Conservation (phyloP, 2,113 vertebrate species). For the Steatornis caripensis region DNA sequence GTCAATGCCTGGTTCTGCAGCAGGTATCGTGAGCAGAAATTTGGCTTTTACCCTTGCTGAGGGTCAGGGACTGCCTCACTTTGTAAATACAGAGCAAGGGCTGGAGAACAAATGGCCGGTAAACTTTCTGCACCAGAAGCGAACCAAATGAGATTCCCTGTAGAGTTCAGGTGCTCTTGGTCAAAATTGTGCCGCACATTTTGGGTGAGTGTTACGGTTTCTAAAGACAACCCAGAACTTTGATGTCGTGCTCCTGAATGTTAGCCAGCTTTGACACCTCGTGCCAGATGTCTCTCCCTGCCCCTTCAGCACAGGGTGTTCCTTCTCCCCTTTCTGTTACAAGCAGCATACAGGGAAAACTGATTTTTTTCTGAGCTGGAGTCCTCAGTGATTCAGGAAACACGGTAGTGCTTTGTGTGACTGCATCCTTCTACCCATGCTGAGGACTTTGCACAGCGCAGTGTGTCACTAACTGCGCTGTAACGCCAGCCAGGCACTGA, state of each 20-base stretch:
- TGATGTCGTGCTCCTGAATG: not conserved
- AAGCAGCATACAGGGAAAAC: not conserved
- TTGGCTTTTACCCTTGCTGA: not conserved
- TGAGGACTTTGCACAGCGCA: not conserved
- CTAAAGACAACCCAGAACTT: not conserved
- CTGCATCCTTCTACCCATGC: not conserved
- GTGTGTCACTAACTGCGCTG: not conserved
- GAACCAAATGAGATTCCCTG: not conserved
- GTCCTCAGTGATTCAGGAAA: not conserved
- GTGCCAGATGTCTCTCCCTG: not conserved
- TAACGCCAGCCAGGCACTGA: not conserved
- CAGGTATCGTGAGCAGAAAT: not conserved
- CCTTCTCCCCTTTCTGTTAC: not conserved
- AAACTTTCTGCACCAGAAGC: not conserved
- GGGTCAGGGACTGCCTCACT: rapidly evolving
- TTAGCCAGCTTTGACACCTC: not conserved
- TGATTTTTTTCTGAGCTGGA: not conserved
- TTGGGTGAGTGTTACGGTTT: not conserved
- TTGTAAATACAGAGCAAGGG: not conserved
- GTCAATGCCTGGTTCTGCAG: not conserved
- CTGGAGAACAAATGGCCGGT: not conserved
- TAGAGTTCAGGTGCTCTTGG: not conserved
- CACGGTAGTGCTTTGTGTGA: not conserved
- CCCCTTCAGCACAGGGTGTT: not conserved
- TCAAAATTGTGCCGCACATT: not conserved